Percentiles rank a stretch among this genome's conserved stretches.
phyloP scores from a whole-genome alignment of 2,888 invertebrate genomes.

The Megalurothrips usitatus region DNA sequence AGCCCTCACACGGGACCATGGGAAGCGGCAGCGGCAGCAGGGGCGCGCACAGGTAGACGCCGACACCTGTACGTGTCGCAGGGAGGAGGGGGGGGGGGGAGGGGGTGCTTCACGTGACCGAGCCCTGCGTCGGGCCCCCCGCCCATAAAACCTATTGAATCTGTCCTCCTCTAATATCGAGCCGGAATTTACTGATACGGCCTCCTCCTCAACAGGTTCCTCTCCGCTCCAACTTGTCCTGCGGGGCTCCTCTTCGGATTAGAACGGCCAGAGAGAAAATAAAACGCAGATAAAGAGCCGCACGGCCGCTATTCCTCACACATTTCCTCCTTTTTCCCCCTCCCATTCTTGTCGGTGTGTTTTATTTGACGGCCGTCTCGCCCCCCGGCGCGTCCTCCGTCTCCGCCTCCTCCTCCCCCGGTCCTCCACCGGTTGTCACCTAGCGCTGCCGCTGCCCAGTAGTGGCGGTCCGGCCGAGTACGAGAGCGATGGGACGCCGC shows the following conservation, averaged over 20 bases:
- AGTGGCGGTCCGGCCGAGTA: too few relatives aligned
- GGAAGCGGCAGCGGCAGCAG: too few relatives aligned
- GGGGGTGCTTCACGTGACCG: background rate
- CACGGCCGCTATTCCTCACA: background rate
- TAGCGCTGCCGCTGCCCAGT: too few relatives aligned
- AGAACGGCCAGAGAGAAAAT: background rate
- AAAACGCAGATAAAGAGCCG: too few relatives aligned
- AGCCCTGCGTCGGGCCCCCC: background rate
- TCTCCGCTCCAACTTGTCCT: too few relatives aligned
- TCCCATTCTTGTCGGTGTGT: background rate
- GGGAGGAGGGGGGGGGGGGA: background rate
- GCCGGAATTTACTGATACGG: constrained; percentile 21
- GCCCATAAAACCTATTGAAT: constrained; percentile 23
- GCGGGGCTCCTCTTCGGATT: background rate
- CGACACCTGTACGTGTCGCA: too few relatives aligned
- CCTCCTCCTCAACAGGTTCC: background rate
- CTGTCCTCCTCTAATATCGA: constrained; percentile 22
- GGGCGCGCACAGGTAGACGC: too few relatives aligned
- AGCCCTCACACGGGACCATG: too few relatives aligned
- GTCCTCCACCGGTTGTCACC: too few relatives aligned
- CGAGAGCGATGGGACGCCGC: too few relatives aligned
- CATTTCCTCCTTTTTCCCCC: background rate
- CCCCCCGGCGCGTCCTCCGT: too few relatives aligned
- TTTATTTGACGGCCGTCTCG: background rate
- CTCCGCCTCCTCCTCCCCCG: too few relatives aligned